Conservation (phyloP, 1,140 invertebrate species). For the Leptonema lineaticorne region DNA sequence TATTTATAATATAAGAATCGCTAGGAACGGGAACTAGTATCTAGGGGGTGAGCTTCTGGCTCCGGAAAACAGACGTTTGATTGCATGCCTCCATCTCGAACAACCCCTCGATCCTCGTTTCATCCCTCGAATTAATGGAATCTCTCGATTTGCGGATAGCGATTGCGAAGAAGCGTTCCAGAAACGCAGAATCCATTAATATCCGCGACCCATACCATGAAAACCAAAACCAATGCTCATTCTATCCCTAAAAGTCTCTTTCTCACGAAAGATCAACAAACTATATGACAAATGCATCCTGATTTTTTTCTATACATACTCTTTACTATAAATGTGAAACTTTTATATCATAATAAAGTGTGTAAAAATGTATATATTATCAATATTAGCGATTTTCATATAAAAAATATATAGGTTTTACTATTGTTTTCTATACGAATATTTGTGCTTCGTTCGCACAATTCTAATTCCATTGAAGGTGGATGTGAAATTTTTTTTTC, state of each 20-base stretch:
- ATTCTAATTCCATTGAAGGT: too few species aligned
- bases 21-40: too few species aligned
- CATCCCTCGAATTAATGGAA: conserved; percentile 39
- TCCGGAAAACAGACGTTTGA: conserved; percentile 39
- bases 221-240: background rate
- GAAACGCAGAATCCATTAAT: conserved; percentile 24
- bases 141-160: conserved; percentile 33
- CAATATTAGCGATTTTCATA: too few species aligned
- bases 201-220: background rate
- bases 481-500: background rate
- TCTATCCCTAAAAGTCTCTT: background rate
- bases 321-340: too few species aligned
- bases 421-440: too few species aligned
- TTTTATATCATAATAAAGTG: too few species aligned
- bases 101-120: conserved; percentile 25
- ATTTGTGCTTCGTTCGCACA: too few species aligned
- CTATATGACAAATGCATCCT: background rate
- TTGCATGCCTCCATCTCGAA: conserved; percentile 18
- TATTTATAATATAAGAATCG: background rate
- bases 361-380: too few species aligned
- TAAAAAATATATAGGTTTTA: too few species aligned
- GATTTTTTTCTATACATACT: background rate
- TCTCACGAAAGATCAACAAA: background rate
- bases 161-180: conserved; percentile 21
- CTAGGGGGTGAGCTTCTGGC: conserved; percentile 22